Percentiles rank a stretch among this genome's conserved stretches.
phyloP scores from a whole-genome alignment of 2,888 invertebrate genomes.

The Charanyca ferruginea region DNA sequence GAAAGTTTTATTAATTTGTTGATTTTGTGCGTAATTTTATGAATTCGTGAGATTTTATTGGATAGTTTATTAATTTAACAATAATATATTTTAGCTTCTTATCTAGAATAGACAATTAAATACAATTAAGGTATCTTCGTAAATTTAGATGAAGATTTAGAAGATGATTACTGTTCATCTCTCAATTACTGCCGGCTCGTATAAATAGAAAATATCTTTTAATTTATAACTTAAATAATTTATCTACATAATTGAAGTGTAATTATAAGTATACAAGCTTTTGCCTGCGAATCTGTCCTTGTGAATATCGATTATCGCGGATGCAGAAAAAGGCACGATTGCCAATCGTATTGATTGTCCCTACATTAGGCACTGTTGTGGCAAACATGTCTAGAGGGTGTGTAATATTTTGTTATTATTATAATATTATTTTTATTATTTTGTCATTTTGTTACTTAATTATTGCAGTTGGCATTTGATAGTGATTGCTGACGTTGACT shows the following conservation, averaged over 20 bases:
- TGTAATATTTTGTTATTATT: no score
- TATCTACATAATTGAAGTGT: not conserved
- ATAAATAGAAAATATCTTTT: not conserved
- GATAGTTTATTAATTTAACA: constrained; percentile 7
- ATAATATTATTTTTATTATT: no score
- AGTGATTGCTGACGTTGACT: no score
- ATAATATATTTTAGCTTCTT: not conserved
- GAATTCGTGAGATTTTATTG: constrained; percentile 3
- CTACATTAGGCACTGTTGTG: no score
- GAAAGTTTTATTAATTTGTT: constrained; percentile 11
- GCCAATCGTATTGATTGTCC: no score
- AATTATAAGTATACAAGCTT: no score
- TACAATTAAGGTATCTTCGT: constrained; percentile 4
- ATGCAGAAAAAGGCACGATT: no score
- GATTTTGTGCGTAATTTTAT: not conserved
- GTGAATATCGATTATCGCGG: no score
- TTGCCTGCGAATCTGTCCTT: no score
- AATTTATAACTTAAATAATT: not conserved
- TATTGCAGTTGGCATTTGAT: no score
- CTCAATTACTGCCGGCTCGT: not conserved
- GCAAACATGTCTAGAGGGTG: no score
- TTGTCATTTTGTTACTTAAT: no score
- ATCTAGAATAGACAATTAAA: not conserved
- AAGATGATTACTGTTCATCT: not conserved
- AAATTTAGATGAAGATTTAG: not conserved